Conservation (phyloP, 30 jellyfish, hydroid and myxozoan genomes). For the Aurelia aurita region DNA sequence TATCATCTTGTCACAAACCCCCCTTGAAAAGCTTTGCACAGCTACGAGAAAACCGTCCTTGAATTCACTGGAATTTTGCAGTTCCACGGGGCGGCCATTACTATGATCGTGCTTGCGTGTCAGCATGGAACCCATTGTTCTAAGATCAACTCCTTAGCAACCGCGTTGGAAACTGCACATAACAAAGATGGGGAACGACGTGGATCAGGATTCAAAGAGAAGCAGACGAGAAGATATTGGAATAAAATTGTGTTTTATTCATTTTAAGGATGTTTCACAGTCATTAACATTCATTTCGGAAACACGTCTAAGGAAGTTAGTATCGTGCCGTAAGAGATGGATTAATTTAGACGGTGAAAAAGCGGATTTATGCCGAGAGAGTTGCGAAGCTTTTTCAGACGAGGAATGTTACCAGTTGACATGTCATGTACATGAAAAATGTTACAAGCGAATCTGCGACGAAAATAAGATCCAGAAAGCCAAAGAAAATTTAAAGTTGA, state of each 20-base stretch:
- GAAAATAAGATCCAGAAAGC: too few species aligned
- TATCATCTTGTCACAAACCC: conserved; percentile 39
- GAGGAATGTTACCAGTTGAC: conserved; percentile 2
- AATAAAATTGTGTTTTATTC: conserved; percentile 18
- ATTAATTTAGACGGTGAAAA: conserved; percentile 19
- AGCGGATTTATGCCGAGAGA: conserved; percentile 13
- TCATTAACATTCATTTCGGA: conserved; percentile 4
- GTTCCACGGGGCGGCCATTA: conserved; percentile 66
- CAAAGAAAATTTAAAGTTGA: too few species aligned
- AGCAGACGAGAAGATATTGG: conserved; percentile 18
- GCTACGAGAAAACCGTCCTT: conserved; percentile 60
- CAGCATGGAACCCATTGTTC: conserved; percentile 32
- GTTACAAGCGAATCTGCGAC: too few species aligned
- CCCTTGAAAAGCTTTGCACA: conserved; percentile 54
- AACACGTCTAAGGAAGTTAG: conserved; percentile 9
- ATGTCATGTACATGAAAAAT: too few species aligned
- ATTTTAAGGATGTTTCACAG: conserved; percentile 1
- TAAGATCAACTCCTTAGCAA: conserved; percentile 33
- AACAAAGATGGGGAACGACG: conserved; percentile 49
- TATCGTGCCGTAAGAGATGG: conserved; percentile 46
- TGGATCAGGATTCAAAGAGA: conserved; percentile 34
- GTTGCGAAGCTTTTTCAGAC: conserved; percentile 21
- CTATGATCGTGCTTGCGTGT: conserved; percentile 36
- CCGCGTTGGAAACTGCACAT: conserved; percentile 26
- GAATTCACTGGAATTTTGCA: conserved; percentile 7